Percentiles rank a stretch among this genome's conserved stretches.
These are phyloP conservation scores for Drosophila emarginata DNA, from an alignment of 2,888 invertebrate genomes.

Conservation along the genomic window DNA sequence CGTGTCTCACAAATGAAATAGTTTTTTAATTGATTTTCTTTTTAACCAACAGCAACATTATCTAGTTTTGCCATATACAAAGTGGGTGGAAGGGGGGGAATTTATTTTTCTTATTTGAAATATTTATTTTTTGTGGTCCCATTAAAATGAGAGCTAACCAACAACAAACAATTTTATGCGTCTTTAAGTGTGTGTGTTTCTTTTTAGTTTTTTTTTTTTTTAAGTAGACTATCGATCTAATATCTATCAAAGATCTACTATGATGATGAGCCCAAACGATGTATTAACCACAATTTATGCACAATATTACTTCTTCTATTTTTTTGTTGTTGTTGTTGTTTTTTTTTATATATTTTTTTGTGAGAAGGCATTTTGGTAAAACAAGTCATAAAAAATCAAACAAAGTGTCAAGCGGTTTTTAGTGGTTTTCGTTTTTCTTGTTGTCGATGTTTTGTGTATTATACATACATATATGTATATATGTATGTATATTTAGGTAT, in stretches of 20 bases:
- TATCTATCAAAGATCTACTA: conserved; percentile 33
- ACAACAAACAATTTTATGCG: conserved; percentile 57
- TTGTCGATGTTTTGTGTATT: conserved; percentile 16
- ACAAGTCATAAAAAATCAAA: conserved; percentile 59
- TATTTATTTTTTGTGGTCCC: conserved; percentile 27
- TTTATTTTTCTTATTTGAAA: conserved; percentile 24
- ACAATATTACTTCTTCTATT: conserved; percentile 11
- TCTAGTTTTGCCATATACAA: conserved; percentile 32
- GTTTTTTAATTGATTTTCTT: conserved; percentile 74
- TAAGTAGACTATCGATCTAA: conserved; percentile 28
- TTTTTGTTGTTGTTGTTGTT: background rate
- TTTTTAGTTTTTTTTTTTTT: conserved; percentile 1
- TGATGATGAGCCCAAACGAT: conserved; percentile 5
- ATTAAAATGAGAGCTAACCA: conserved; percentile 49
- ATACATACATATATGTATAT: background rate
- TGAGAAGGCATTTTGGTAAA: conserved; percentile 51
- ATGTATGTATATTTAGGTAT: too few relatives aligned
- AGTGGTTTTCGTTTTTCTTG: conserved; percentile 29
- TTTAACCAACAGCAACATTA: conserved; percentile 32
- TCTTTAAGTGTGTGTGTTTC: conserved; percentile 57
- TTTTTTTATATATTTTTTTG: conserved; percentile 20
- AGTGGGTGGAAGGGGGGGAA: conserved; percentile 11
- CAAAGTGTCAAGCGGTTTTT: conserved; percentile 66
- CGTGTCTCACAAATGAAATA: conserved; percentile 45
- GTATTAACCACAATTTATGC: conserved; percentile 30